phyloP scores from a whole-genome alignment of 1,140 invertebrate species.

The Cherax destructor region DNA sequence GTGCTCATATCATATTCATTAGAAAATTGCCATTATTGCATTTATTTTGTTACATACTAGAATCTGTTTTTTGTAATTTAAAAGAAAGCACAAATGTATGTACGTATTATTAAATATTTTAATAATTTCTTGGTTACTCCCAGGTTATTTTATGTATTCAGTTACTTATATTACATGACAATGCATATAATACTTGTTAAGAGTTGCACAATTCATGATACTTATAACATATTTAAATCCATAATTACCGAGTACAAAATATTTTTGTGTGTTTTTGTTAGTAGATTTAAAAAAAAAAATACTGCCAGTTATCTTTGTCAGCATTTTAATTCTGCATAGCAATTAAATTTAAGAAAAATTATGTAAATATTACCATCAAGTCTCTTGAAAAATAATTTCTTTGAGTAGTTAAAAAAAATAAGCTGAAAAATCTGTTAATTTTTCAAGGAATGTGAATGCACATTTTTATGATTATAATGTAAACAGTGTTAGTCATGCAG shows the following conservation, averaged over 20 bases:
- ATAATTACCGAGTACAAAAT: slow-evolving; percentile 10
- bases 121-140: background rate
- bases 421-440: slow-evolving; percentile 7
- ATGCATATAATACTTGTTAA: background rate
- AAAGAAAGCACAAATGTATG: background rate
- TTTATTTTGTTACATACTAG: too few relatives aligned
- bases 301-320: slow-evolving; percentile 2
- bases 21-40: background rate
- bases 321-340: background rate
- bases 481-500: slow-evolving; percentile 4
- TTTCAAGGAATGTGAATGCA: slow-evolving; percentile 4
- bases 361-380: slow-evolving; percentile 18
- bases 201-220: background rate
- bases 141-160: background rate
- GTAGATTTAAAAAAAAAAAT: background rate
- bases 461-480: background rate
- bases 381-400: background rate
- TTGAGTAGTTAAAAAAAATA: background rate
- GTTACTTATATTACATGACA: background rate
- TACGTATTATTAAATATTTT: background rate
- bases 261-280: background rate
- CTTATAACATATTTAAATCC: background rate
- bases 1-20: background rate
- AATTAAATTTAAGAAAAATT: background rate
- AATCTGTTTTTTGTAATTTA: background rate